Percentiles rank a stretch among this genome's conserved stretches.
phyloP scores from a whole-genome alignment of 2,113 vertebrate species.

The Carassius auratus region DNA sequence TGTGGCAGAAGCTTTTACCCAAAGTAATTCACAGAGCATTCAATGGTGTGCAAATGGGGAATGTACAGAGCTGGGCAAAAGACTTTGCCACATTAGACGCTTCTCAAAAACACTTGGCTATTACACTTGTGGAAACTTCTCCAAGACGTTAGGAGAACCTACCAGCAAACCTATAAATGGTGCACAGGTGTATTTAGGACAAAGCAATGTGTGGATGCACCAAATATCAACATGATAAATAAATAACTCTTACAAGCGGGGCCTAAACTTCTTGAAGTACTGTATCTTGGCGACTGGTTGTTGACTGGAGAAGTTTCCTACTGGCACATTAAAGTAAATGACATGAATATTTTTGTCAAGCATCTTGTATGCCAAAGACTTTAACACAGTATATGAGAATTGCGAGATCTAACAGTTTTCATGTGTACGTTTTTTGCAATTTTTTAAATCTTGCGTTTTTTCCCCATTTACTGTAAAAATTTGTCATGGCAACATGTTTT shows the following conservation, averaged over 20 bases:
- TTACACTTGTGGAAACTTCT: background rate
- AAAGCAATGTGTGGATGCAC: background rate
- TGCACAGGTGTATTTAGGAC: background rate
- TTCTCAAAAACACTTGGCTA: background rate
- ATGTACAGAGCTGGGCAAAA: background rate
- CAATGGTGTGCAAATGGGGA: background rate
- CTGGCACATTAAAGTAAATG: background rate
- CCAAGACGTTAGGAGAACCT: background rate
- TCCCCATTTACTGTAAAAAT: too few species aligned
- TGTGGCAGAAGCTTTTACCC: background rate
- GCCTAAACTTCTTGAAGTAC: background rate
- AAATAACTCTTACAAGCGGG: background rate
- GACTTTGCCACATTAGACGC: background rate
- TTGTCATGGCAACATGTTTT: too few species aligned
- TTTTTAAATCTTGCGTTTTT: too few species aligned
- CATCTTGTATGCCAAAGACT: background rate
- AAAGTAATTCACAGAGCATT: background rate
- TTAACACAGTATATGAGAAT: background rate
- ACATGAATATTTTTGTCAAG: background rate
- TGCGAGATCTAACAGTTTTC: background rate
- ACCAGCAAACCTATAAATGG: background rate
- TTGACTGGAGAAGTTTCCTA: background rate
- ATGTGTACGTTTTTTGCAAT: background rate
- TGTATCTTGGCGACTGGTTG: background rate
- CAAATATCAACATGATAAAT: background rate